Evolutionary conservation across 2,888 invertebrate species (phyloP).

Genomic region (Drosophila nigricruria): DNA sequence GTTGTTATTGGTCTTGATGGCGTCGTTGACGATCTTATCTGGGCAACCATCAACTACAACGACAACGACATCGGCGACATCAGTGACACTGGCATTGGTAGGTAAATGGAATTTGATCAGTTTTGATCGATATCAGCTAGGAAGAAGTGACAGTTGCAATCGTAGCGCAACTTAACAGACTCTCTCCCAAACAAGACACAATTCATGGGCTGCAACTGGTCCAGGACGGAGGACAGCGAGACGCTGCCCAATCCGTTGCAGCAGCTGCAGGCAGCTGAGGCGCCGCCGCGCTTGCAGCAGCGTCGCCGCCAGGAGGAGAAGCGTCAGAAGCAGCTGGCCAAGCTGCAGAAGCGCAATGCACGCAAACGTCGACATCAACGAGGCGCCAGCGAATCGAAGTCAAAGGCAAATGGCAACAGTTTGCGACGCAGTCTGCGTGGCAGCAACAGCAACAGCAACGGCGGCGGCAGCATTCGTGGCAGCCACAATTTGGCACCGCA

Average conservation of each 20-base stretch:
- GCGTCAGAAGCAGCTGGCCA: conserved; percentile 74
- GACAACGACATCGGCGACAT: conserved; percentile 1
- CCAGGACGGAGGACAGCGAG: conserved; percentile 62
- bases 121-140: conserved; percentile 42
- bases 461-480: conserved; percentile 8
- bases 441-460: background rate
- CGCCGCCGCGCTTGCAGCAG: conserved; percentile 33
- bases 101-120: conserved; percentile 38
- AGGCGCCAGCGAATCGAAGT: background rate
- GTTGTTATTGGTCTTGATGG: conserved; percentile 1
- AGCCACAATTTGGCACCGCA: conserved; percentile 46
- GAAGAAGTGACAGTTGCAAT: conserved; percentile 12
- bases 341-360: conserved; percentile 75
- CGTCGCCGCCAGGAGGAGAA: conserved; percentile 74
- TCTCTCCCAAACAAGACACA: background rate
- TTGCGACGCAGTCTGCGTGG: conserved; percentile 21
- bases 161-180: background rate
- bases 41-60: background rate
- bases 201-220: conserved; percentile 82
- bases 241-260: conserved; percentile 80
- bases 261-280: conserved; percentile 68
- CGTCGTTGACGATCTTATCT: conserved; percentile 47
- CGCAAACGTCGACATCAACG: conserved; percentile 63
- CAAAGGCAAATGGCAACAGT: background rate
- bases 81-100: conserved; percentile 21